These are phyloP conservation scores for Lonchura striata DNA, from an alignment of 2,113 vertebrate species.

Conservation along the genomic window DNA sequence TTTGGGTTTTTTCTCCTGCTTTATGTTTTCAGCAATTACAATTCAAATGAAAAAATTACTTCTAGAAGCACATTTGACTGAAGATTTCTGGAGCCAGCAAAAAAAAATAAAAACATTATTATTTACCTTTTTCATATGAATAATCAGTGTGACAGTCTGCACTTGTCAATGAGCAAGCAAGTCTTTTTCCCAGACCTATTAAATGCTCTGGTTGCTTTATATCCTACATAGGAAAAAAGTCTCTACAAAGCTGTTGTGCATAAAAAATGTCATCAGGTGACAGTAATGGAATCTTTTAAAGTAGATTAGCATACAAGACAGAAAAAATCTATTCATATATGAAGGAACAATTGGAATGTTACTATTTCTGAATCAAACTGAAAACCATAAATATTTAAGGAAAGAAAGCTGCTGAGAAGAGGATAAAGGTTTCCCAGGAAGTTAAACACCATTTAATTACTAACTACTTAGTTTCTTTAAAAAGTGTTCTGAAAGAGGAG, in stretches of 20 bases:
- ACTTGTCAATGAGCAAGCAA: not conserved
- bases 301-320: not conserved
- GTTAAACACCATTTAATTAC: not conserved
- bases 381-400: not conserved
- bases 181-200: not conserved
- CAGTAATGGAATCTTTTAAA: not conserved
- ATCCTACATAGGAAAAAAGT: not conserved
- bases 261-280: not conserved
- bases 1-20: not conserved
- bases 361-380: not conserved
- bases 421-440: not conserved
- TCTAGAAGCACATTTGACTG: not conserved
- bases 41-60: not conserved
- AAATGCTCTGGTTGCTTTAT: not conserved
- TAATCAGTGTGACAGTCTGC: not conserved
- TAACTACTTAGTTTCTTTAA: not conserved
- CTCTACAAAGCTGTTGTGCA: not conserved
- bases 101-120: not conserved
- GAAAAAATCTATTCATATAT: not conserved
- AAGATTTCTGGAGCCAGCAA: not conserved
- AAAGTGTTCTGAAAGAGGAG: not conserved
- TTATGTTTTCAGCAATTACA: not conserved
- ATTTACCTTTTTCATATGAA: not conserved
- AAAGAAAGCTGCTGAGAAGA: not conserved
- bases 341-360: not conserved